Conservation (phyloP, 2,888 invertebrate genomes). For the Tenodera sinensis region DNA sequence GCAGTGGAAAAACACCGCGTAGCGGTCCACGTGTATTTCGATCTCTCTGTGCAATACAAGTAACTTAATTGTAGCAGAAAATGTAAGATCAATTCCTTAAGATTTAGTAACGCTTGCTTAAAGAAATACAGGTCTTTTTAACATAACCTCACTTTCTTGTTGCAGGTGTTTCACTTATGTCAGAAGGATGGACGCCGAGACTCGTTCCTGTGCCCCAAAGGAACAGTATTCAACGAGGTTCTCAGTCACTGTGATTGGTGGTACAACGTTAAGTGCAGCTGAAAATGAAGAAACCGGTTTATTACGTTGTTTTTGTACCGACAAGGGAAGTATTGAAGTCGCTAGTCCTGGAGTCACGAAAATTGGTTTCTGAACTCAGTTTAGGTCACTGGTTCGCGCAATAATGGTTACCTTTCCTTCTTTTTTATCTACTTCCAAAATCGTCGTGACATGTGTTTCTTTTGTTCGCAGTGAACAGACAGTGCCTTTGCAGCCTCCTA, state of each 20-base stretch:
- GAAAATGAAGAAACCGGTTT: background rate
- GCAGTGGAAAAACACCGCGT: too few relatives aligned
- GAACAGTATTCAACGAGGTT: slow-evolving; percentile 36
- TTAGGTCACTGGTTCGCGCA: background rate
- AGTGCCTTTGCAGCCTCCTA: too few relatives aligned
- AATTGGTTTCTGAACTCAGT: background rate
- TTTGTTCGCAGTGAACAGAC: too few relatives aligned
- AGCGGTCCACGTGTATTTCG: too few relatives aligned
- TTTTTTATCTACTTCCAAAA: too few relatives aligned
- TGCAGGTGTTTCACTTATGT: slow-evolving; percentile 40
- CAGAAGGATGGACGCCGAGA: slow-evolving; percentile 37
- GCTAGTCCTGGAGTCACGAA: too few relatives aligned
- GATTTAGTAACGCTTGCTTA: background rate
- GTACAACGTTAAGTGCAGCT: slow-evolving; percentile 30
- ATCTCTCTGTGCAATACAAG: too few relatives aligned
- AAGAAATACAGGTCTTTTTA: too few relatives aligned
- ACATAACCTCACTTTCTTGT: slow-evolving; percentile 20
- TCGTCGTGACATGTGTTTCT: too few relatives aligned
- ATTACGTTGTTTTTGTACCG: background rate
- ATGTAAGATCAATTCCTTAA: background rate
- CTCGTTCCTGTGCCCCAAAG: slow-evolving; percentile 39
- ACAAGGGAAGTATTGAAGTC: background rate
- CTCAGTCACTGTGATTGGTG: slow-evolving; percentile 35
- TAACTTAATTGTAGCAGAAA: too few relatives aligned
- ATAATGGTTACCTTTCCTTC: too few relatives aligned